Evolutionary conservation across 2,888 invertebrate species (phyloP).

Genomic region (Melieria omissa): DNA sequence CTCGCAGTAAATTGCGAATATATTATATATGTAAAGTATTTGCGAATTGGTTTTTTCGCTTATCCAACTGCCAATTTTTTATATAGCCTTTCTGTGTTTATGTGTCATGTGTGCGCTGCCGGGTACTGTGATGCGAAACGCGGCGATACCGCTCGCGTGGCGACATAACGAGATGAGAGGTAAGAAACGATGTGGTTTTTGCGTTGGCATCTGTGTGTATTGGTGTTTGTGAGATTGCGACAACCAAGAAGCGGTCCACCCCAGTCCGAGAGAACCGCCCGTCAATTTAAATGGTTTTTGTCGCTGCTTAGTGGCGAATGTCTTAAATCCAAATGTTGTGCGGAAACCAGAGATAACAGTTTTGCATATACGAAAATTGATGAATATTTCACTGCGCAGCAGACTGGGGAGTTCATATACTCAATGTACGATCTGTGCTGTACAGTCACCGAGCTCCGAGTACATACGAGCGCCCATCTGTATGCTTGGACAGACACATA

Average conservation of each 20-base stretch:
- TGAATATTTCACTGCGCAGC: constrained; percentile 55
- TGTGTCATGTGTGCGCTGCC: constrained; percentile 45
- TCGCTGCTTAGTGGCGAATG: constrained; percentile 48
- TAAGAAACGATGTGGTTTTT: constrained; percentile 19
- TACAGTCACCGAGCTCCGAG: no score
- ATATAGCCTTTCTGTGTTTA: constrained; percentile 39
- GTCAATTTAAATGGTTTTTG: constrained; percentile 57
- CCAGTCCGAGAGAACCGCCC: constrained; percentile 44
- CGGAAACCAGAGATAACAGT: constrained; percentile 64
- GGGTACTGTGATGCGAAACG: no score
- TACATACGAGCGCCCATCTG: not conserved
- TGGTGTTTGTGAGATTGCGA: constrained; percentile 19
- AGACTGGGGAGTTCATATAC: no score
- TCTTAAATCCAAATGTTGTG: constrained; percentile 59
- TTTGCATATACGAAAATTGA: constrained; percentile 62
- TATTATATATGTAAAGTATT: constrained; percentile 67
- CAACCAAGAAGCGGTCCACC: constrained; percentile 41
- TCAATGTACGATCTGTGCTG: no score
- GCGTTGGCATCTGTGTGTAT: constrained; percentile 17
- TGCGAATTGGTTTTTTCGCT: constrained; percentile 67
- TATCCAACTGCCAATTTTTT: constrained; percentile 62
- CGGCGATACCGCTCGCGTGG: not conserved
- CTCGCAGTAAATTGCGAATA: constrained; percentile 60
- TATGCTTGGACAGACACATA: constrained; percentile 5
- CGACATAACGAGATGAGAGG: constrained; percentile 2